These are phyloP conservation scores for Hesperophylax magnus DNA, from an alignment of 1,140 invertebrate genomes.

Conservation along the genomic window DNA sequence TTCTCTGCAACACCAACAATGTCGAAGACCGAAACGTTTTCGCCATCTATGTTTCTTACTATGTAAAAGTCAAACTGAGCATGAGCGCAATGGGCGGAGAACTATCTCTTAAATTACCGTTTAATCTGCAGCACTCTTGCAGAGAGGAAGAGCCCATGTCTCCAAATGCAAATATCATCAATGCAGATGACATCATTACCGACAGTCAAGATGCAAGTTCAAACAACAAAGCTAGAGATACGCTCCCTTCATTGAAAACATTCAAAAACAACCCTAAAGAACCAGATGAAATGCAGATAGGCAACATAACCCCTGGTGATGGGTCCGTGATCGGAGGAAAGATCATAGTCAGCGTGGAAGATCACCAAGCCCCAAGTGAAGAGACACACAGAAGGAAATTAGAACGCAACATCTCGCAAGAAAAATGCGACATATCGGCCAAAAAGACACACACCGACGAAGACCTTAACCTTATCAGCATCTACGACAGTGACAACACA, in stretches of 20 bases:
- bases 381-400: conserved; percentile 64
- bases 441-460: conserved; percentile 61
- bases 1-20: conserved; percentile 72
- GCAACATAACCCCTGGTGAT: conserved; percentile 28
- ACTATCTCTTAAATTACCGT: conserved; percentile 84
- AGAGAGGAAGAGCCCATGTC: conserved; percentile 67
- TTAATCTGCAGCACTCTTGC: conserved; percentile 74
- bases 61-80: conserved; percentile 87
- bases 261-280: conserved; percentile 29
- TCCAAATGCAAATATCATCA: conserved; percentile 48
- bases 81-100: conserved; percentile 85
- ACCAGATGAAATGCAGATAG: conserved; percentile 39
- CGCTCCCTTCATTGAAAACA: background rate
- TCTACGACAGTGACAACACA: conserved; percentile 68
- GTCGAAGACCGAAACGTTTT: conserved; percentile 86
- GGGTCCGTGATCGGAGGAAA: conserved; percentile 35
- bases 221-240: conserved; percentile 55
- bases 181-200: conserved; percentile 30
- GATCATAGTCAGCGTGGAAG: conserved; percentile 53
- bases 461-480: conserved; percentile 68
- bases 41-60: conserved; percentile 91
- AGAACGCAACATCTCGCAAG: conserved; percentile 62
- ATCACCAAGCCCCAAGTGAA: conserved; percentile 58
- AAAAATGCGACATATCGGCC: conserved; percentile 61
- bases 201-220: conserved; percentile 56